Evolutionary conservation across 2,888 invertebrate genomes (phyloP).

Genomic region (Erebia ligea): DNA sequence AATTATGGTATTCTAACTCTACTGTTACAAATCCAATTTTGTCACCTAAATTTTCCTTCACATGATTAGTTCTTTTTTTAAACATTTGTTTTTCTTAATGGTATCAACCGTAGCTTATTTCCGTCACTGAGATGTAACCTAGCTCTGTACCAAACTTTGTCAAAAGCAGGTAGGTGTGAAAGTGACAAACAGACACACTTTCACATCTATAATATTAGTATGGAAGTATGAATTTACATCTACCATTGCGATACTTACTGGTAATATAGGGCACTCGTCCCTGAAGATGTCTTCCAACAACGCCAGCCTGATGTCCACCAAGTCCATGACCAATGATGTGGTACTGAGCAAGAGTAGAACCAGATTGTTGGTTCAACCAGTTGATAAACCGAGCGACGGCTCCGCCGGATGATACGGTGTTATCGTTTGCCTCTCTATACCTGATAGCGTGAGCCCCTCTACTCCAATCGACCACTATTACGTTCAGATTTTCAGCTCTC

Average conservation of each 20-base stretch:
- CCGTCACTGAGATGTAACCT: too few relatives aligned
- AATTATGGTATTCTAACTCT: too few relatives aligned
- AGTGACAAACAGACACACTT: too few relatives aligned
- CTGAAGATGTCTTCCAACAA: constrained; percentile 57
- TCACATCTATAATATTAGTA: too few relatives aligned
- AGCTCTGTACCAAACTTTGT: too few relatives aligned
- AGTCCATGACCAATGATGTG: constrained; percentile 66
- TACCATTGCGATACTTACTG: constrained; percentile 47
- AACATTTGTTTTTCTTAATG: too few relatives aligned
- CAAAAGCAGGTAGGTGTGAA: too few relatives aligned
- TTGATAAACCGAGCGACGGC: constrained; percentile 61
- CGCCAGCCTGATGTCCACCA: constrained; percentile 65
- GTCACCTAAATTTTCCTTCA: too few relatives aligned
- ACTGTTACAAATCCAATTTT: too few relatives aligned
- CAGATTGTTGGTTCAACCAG: constrained; percentile 57
- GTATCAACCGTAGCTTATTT: too few relatives aligned
- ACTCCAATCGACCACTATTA: constrained; percentile 70
- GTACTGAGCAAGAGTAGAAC: constrained; percentile 51
- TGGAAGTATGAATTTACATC: too few relatives aligned
- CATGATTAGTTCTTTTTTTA: too few relatives aligned
- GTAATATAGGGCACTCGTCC: constrained; percentile 62
- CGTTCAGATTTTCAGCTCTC: constrained; percentile 61
- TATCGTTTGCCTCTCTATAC: constrained; percentile 53
- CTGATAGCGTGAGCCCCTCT: constrained; percentile 52
- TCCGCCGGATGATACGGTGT: constrained; percentile 57